Percentiles rank a stretch among this genome's conserved stretches.
These are phyloP conservation scores for Hemicordylus capensis DNA, from an alignment of 2,113 vertebrate genomes.

Conservation along the genomic window DNA sequence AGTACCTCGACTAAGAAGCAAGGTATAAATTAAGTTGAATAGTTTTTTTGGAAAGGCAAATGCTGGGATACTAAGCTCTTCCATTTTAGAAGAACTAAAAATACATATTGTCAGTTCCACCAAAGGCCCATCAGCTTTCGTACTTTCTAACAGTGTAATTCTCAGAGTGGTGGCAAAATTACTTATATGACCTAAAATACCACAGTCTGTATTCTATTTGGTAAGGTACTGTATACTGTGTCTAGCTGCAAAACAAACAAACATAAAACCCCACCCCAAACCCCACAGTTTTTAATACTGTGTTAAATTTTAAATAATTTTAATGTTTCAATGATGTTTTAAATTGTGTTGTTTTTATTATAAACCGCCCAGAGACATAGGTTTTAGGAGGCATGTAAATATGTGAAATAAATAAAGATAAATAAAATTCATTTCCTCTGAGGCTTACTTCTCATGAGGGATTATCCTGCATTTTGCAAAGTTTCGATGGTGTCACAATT, in stretches of 20 bases:
- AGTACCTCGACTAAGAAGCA: background rate
- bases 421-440: slow-evolving; percentile 14
- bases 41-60: background rate
- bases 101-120: background rate
- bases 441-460: slow-evolving; percentile 3
- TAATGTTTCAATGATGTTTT: no score
- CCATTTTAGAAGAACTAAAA: background rate
- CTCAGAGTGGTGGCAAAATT: slow-evolving; percentile 9
- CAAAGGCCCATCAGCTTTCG: background rate
- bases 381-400: no score
- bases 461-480: slow-evolving; percentile 8
- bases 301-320: no score
- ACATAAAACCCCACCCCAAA: no score
- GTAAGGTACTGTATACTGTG: slow-evolving; percentile 16
- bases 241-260: no score
- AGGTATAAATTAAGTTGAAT: background rate
- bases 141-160: background rate
- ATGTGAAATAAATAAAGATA: no score
- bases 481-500: slow-evolving; percentile 1
- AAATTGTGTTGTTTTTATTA: no score
- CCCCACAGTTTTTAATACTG: no score
- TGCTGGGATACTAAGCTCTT: background rate
- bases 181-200: slow-evolving; percentile 8
- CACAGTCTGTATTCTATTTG: slow-evolving; percentile 6
- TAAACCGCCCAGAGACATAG: no score